Evolutionary conservation across 2,888 invertebrate species (phyloP).

Genomic region (Phymatocera aterrima): DNA sequence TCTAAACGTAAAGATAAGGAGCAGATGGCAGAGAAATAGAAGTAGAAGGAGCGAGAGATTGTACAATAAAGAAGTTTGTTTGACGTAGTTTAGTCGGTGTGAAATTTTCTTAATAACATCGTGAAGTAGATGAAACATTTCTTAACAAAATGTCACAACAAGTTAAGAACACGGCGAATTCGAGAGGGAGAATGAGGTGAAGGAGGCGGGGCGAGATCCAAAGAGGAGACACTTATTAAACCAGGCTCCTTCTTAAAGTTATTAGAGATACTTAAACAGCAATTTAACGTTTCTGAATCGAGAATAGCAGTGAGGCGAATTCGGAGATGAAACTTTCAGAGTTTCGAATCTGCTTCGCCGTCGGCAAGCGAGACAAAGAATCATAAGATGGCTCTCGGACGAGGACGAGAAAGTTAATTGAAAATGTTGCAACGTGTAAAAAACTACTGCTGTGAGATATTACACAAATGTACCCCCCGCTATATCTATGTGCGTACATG

Average conservation of each 20-base stretch:
- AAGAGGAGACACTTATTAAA: constrained; percentile 52
- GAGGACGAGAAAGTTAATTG: too few relatives aligned
- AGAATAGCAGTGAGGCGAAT: constrained; percentile 1
- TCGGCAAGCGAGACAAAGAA: too few relatives aligned
- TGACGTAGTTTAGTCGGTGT: not conserved
- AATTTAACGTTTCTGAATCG: constrained; percentile 51
- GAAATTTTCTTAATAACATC: constrained; percentile 7
- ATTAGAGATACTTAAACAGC: constrained; percentile 55
- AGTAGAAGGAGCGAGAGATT: not conserved
- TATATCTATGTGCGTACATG: too few relatives aligned
- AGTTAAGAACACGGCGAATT: not conserved
- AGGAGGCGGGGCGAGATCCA: too few relatives aligned
- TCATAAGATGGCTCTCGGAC: too few relatives aligned
- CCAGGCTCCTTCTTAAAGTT: constrained; percentile 50
- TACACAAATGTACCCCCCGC: too few relatives aligned
- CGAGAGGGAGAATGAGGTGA: not conserved
- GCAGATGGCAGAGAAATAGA: not conserved
- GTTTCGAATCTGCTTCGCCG: constrained; percentile 21
- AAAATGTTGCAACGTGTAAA: too few relatives aligned
- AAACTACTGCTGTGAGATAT: too few relatives aligned
- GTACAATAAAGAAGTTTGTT: not conserved
- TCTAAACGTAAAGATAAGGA: not conserved
- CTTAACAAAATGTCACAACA: constrained; percentile 29
- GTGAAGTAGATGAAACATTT: constrained; percentile 14
- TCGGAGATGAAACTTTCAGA: not conserved